Percentiles rank a stretch among this genome's conserved stretches.
phyloP scores from a whole-genome alignment of 2,113 vertebrate species.

The Oreochromis tanganicae region DNA sequence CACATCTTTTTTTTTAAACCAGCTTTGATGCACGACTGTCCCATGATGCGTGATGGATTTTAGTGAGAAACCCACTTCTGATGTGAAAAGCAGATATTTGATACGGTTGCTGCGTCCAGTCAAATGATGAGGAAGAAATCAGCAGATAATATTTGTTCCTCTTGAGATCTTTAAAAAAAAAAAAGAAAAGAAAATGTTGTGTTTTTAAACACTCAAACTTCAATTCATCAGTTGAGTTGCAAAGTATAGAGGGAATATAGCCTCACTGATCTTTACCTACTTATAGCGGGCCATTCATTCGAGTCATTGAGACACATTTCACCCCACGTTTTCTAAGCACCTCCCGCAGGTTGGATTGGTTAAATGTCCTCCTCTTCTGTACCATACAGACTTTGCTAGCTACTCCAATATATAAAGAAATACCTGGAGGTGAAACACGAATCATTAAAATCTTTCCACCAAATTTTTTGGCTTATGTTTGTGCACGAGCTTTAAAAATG shows the following conservation, averaged over 20 bases:
- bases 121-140: neutral
- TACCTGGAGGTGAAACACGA: neutral
- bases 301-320: neutral
- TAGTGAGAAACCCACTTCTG: neutral
- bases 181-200: neutral
- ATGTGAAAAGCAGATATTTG: neutral
- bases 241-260: neutral
- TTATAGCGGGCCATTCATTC: neutral
- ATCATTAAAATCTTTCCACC: neutral
- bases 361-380: neutral
- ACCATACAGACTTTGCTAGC: neutral
- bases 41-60: neutral
- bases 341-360: neutral
- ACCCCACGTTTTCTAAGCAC: neutral
- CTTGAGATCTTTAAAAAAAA: neutral
- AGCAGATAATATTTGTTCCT: neutral
- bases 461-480: rapidly evolving
- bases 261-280: neutral
- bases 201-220: neutral
- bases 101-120: neutral
- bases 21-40: neutral
- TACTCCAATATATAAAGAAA: neutral
- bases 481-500: neutral
- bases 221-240: neutral
- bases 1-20: neutral